These are phyloP conservation scores for Aphrophora alni DNA, from an alignment of 2,888 invertebrate species.

Conservation along the genomic window DNA sequence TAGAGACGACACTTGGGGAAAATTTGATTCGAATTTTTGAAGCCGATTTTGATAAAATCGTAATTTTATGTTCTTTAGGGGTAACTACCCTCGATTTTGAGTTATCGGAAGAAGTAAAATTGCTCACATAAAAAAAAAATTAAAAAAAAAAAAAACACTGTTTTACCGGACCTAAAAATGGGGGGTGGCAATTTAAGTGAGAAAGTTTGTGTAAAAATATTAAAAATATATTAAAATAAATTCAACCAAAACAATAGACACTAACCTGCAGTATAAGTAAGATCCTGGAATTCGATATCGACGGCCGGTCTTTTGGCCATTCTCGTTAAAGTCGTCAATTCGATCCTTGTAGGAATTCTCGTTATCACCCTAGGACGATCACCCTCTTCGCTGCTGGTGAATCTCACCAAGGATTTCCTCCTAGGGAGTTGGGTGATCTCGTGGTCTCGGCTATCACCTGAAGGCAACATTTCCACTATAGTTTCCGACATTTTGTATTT, in stretches of 20 bases:
- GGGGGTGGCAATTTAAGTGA: too few relatives aligned
- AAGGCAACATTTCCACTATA: conserved; percentile 37
- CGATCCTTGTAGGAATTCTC: conserved; percentile 60
- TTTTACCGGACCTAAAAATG: too few relatives aligned
- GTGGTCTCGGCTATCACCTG: conserved; percentile 4
- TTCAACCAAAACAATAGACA: background rate
- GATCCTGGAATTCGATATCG: conserved; percentile 66
- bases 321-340: conserved; percentile 62
- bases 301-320: conserved; percentile 67
- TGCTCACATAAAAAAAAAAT: too few relatives aligned
- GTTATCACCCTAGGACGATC: conserved; percentile 38
- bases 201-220: too few relatives aligned
- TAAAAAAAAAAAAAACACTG: too few relatives aligned
- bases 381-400: conserved; percentile 19
- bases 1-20: too few relatives aligned
- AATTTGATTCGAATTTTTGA: too few relatives aligned
- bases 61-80: too few relatives aligned
- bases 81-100: too few relatives aligned
- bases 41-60: too few relatives aligned
- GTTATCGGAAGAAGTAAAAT: too few relatives aligned
- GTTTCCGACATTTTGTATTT: conserved; percentile 29
- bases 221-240: too few relatives aligned
- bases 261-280: conserved; percentile 63
- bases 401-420: conserved; percentile 21
- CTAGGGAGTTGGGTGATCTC: conserved; percentile 27